Evolutionary conservation across 2,113 vertebrate species (phyloP), one percentile per base, ranked within the genome.

Genomic region (Donacobius atricapilla): DNA sequence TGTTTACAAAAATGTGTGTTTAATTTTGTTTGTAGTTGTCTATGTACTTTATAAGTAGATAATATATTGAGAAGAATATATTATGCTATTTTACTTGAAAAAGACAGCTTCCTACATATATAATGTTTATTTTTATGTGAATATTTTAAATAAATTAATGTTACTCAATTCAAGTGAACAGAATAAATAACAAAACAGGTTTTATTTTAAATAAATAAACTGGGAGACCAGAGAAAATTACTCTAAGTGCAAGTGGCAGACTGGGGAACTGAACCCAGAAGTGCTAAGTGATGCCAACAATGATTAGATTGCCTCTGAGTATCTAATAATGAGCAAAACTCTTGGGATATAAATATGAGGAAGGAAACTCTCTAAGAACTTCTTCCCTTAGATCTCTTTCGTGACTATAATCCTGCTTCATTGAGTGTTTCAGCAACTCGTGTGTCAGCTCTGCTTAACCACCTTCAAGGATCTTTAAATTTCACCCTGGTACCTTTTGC

Each of bases 161-260:
- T 70, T 51, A 61, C 15, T 45, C 25, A 39, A 54, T 72, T 79
- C 18, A 37, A 80, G 17, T 33, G n/a, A 95, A 53, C 6, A 80
- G 19, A 83, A 77, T 69, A 92, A 80, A 61, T 61, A 80, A 31
- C 13, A 83, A 68, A 83, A 40, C 11, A 83, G 9, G 4, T 80
- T 95, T 77, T 72, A 44, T 77, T 83, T 83, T 45, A 95, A 85
- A 86, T 44, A 90, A 94, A 79, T 47, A 96, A 88, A 72, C 35
- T 16, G 30, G 35, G 37, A 77, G 35, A 83, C 33, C 13, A 87
- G 53, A 64, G 48, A 86, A 93, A 83, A 89, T 61, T 72, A 40
- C 13, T 60, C 27, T 91, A 86, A 92, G 42, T 73, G 21, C 44
- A 85, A 89, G 44, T 57, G 54, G 50, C 64, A 95, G 76, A 80